These are phyloP conservation scores for Sebastes itinus DNA, from an alignment of 2,797 vertebrate species.

Conservation along the genomic window DNA sequence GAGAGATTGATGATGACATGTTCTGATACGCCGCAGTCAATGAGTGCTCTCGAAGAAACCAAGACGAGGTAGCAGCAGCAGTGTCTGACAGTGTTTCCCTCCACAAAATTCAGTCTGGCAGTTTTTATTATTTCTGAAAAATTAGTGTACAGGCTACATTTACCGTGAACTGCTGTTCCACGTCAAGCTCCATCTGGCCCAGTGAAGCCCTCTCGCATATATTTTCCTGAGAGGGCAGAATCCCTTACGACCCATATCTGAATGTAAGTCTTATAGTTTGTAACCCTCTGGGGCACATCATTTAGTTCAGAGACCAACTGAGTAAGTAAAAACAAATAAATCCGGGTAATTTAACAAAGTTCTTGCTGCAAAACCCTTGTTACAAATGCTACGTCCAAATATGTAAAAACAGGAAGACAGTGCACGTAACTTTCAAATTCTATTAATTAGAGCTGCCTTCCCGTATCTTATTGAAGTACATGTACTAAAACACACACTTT, in stretches of 20 bases:
- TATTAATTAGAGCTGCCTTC: background rate
- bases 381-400: background rate
- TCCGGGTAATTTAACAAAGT: background rate
- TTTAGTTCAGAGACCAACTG: background rate
- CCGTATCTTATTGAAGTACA: background rate
- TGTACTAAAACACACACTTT: background rate
- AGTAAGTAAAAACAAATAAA: background rate
- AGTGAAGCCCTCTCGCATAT: background rate
- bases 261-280: background rate
- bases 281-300: background rate
- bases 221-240: background rate
- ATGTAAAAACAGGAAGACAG: background rate
- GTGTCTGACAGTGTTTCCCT: background rate
- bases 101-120: background rate
- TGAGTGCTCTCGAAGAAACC: background rate
- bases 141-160: slow-evolving; percentile 25
- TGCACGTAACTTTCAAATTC: background rate
- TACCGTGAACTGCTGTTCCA: slow-evolving; percentile 39
- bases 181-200: slow-evolving; percentile 48
- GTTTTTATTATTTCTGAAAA: slow-evolving; percentile 24
- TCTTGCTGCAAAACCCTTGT: background rate
- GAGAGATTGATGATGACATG: background rate
- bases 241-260: slow-evolving; percentile 6
- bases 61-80: background rate
- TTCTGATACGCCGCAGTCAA: background rate